Conservation (phyloP, 2,113 vertebrate species). For the Paralichthys olivaceus region DNA sequence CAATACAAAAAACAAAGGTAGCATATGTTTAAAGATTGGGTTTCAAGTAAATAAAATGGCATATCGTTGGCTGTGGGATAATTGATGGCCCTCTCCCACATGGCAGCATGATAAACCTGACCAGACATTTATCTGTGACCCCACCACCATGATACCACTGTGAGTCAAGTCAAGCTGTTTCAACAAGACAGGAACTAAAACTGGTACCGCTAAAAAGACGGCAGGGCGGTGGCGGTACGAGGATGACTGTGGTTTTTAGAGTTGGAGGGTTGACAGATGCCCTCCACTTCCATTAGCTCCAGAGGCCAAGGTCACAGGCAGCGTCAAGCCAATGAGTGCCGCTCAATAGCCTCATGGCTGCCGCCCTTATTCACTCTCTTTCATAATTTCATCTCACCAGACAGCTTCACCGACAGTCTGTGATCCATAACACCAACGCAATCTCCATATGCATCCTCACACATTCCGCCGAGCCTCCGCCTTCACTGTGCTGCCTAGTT, state of each 20-base stretch:
- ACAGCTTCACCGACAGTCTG: slow-evolving; percentile 25
- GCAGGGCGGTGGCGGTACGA: neutral
- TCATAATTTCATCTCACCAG: slow-evolving; percentile 61
- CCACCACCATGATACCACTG: neutral
- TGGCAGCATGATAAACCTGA: slow-evolving; percentile 25
- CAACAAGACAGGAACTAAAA: slow-evolving; percentile 4
- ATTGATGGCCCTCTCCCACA: neutral
- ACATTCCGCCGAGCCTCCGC: neutral
- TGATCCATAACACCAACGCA: slow-evolving; percentile 26
- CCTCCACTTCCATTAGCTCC: slow-evolving; percentile 81
- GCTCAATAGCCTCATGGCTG: slow-evolving; percentile 64
- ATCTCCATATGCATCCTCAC: slow-evolving; percentile 32
- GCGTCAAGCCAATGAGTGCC: slow-evolving; percentile 47
- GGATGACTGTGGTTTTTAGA: neutral
- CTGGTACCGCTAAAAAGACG: neutral
- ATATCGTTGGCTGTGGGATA: neutral
- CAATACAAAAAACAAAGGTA: neutral
- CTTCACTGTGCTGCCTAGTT: neutral
- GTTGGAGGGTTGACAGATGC: slow-evolving; percentile 30
- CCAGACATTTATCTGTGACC: neutral
- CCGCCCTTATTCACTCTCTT: slow-evolving; percentile 36
- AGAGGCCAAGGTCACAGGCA: slow-evolving; percentile 80
- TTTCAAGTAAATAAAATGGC: neutral
- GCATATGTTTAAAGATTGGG: neutral
- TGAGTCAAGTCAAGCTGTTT: neutral